phyloP scores from a whole-genome alignment of 2,888 invertebrate genomes.

The Drosophila villosipedis region DNA sequence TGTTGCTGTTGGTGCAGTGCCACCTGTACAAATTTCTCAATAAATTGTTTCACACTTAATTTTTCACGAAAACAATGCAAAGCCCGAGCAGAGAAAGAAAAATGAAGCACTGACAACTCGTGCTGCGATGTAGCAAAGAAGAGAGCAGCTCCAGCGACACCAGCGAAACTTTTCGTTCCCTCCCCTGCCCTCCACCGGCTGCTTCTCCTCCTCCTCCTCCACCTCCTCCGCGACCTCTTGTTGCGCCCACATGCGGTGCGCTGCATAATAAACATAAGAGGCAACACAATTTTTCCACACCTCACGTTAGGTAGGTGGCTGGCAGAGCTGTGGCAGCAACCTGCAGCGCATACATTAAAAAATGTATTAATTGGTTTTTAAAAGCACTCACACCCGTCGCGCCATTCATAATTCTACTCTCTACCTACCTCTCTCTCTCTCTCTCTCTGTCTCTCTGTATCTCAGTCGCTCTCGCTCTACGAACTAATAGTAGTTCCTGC shows the following conservation, averaged over 20 bases:
- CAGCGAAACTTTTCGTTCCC: conserved; percentile 34
- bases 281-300: conserved; percentile 63
- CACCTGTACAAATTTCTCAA: conserved; percentile 80
- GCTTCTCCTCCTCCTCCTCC: not conserved
- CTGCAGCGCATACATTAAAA: conserved; percentile 78
- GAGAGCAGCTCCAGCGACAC: conserved; percentile 11
- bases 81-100: conserved; percentile 60
- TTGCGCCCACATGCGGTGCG: conserved; percentile 66
- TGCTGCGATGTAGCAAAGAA: conserved; percentile 54
- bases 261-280: conserved; percentile 78
- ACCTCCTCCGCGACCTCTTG: conserved; percentile 8
- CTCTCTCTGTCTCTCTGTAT: not conserved
- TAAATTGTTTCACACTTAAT: conserved; percentile 81
- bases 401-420: conserved; percentile 72
- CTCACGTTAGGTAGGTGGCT: conserved; percentile 43
- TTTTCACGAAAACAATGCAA: conserved; percentile 76
- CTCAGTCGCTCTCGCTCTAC: not conserved
- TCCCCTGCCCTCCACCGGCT: not conserved
- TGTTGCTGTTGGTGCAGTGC: conserved; percentile 47
- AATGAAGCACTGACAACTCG: conserved; percentile 81
- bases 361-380: conserved; percentile 82
- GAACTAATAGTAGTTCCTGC: conserved; percentile 31
- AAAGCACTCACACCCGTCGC: conserved; percentile 78
- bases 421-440: not conserved
- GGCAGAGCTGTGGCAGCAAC: conserved; percentile 46